Conservation (phyloP, 2,113 vertebrate genomes). For the Conger conger region DNA sequence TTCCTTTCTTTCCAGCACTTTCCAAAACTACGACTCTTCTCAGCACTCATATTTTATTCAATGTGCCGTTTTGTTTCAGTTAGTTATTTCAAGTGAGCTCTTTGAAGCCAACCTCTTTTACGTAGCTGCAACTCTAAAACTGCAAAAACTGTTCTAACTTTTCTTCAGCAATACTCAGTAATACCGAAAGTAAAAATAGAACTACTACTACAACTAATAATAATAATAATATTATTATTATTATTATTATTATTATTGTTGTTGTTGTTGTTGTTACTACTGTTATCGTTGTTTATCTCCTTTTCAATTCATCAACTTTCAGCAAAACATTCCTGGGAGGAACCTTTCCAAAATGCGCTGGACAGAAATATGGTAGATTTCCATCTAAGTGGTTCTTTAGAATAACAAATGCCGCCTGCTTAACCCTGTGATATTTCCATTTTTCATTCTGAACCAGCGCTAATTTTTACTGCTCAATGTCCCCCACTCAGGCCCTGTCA, state of each 20-base stretch:
- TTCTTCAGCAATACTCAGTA: background rate
- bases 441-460: slow-evolving; percentile 65
- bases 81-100: background rate
- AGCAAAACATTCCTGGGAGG: background rate
- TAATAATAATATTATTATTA: background rate
- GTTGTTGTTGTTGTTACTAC: background rate
- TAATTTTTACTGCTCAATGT: slow-evolving; percentile 70
- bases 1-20: slow-evolving; percentile 3
- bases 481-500: slow-evolving; percentile 60
- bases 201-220: background rate
- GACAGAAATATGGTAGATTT: slow-evolving; percentile 4
- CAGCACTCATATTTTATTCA: background rate
- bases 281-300: background rate
- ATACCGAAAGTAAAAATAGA: background rate
- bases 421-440: slow-evolving; percentile 61
- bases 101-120: background rate
- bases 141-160: background rate
- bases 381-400: slow-evolving; percentile 45
- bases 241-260: background rate
- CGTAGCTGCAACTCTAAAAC: background rate
- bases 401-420: slow-evolving; percentile 58
- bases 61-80: background rate
- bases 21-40: background rate
- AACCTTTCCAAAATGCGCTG: background rate
- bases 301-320: background rate